These are phyloP conservation scores for Fregata magnificens DNA, from an alignment of 2,113 vertebrate species.

Conservation along the genomic window DNA sequence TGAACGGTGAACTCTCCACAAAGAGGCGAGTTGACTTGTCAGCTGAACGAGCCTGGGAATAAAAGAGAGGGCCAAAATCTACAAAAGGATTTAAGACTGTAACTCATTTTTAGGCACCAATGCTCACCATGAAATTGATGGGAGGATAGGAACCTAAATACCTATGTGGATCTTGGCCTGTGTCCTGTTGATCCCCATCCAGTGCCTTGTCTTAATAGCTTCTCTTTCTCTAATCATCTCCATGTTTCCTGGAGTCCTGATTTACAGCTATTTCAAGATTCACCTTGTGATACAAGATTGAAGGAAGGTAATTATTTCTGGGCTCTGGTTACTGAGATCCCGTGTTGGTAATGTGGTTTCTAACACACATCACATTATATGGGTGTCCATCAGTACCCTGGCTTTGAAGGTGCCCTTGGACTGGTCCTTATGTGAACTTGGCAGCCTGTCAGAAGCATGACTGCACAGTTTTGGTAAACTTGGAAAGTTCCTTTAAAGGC, in stretches of 20 bases:
- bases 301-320: background rate
- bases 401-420: slow-evolving; percentile 32
- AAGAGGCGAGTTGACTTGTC: background rate
- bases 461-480: slow-evolving; percentile 28
- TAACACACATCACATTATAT: background rate
- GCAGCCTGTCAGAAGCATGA: slow-evolving; percentile 11
- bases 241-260: background rate
- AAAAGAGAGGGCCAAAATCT: background rate
- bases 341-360: background rate
- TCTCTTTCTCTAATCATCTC: background rate
- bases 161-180: background rate
- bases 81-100: background rate
- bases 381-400: background rate
- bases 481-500: slow-evolving; percentile 62
- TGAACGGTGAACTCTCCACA: background rate
- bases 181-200: background rate
- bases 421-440: slow-evolving; percentile 7
- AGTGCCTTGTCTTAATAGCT: background rate
- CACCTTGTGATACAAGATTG: background rate
- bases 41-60: background rate
- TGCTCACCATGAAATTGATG: background rate
- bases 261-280: background rate
- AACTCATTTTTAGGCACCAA: background rate
- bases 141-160: background rate
- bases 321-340: background rate